These are phyloP conservation scores for Calliopum simillimum DNA, from an alignment of 2,888 invertebrate species.

Conservation along the genomic window DNA sequence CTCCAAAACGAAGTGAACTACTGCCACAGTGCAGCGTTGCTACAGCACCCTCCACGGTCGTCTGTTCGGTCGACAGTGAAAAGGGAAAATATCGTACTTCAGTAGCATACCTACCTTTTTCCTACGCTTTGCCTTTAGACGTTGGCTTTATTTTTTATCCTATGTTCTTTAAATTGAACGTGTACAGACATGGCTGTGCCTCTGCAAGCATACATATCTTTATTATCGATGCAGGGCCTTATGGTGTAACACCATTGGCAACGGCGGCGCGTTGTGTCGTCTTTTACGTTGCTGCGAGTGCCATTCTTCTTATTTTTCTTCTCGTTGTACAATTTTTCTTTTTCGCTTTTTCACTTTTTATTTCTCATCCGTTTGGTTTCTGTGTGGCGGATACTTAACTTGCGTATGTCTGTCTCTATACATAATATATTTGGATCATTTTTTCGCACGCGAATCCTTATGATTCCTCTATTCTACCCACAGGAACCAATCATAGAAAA, in stretches of 20 bases:
- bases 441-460: constrained; percentile 13
- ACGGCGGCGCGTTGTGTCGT: constrained; percentile 33
- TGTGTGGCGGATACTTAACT: too few relatives aligned
- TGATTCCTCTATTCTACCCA: constrained; percentile 8
- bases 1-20: too few relatives aligned
- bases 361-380: not conserved
- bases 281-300: constrained; percentile 50
- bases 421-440: constrained; percentile 14
- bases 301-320: constrained; percentile 37
- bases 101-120: too few relatives aligned
- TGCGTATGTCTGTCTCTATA: not conserved
- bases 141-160: too few relatives aligned
- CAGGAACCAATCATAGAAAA: constrained; percentile 15
- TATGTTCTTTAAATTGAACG: too few relatives aligned
- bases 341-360: constrained; percentile 40
- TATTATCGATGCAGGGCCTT: constrained; percentile 30
- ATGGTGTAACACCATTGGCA: constrained; percentile 45
- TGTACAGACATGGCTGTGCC: too few relatives aligned
- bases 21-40: too few relatives aligned
- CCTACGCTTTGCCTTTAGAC: too few relatives aligned
- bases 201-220: too few relatives aligned
- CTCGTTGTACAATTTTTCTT: constrained; percentile 31
- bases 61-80: too few relatives aligned
- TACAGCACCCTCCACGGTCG: too few relatives aligned
- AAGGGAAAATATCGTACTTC: too few relatives aligned